Evolutionary conservation across 1,140 invertebrate species (phyloP).

Genomic region (Diachasma alloeum): DNA sequence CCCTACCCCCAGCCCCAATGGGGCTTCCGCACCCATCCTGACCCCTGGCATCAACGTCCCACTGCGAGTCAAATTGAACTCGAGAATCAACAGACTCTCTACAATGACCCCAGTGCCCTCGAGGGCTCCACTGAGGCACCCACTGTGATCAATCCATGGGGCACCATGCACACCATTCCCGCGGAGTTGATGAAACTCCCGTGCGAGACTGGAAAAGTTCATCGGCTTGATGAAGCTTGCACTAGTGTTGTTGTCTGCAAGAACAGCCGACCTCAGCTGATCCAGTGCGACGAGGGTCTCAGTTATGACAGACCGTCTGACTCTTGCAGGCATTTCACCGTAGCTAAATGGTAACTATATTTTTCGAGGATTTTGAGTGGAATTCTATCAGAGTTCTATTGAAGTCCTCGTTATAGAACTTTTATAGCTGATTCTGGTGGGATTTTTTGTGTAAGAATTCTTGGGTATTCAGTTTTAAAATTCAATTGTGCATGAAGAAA

Average conservation of each 20-base stretch:
- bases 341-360: constrained; percentile 52
- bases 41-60: constrained; percentile 35
- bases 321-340: constrained; percentile 43
- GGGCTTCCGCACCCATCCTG: constrained; percentile 26
- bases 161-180: constrained; percentile 40
- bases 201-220: constrained; percentile 48
- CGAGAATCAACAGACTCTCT: constrained; percentile 8
- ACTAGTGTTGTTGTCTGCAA: constrained; percentile 54
- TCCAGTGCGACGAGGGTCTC: constrained; percentile 47
- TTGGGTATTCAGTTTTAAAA: too few relatives aligned
- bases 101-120: neutral
- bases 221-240: constrained; percentile 50
- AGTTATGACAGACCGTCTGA: constrained; percentile 50
- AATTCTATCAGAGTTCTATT: too few relatives aligned
- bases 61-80: constrained; percentile 18
- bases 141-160: constrained; percentile 41
- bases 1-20: constrained; percentile 26
- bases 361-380: too few relatives aligned
- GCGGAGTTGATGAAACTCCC: constrained; percentile 39
- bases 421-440: too few relatives aligned
- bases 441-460: too few relatives aligned
- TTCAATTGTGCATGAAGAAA: too few relatives aligned
- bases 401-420: too few relatives aligned
- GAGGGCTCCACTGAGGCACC: constrained; percentile 19
- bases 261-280: constrained; percentile 42